Conservation (phyloP, 1,140 invertebrate species). For the Orussus abietinus region DNA sequence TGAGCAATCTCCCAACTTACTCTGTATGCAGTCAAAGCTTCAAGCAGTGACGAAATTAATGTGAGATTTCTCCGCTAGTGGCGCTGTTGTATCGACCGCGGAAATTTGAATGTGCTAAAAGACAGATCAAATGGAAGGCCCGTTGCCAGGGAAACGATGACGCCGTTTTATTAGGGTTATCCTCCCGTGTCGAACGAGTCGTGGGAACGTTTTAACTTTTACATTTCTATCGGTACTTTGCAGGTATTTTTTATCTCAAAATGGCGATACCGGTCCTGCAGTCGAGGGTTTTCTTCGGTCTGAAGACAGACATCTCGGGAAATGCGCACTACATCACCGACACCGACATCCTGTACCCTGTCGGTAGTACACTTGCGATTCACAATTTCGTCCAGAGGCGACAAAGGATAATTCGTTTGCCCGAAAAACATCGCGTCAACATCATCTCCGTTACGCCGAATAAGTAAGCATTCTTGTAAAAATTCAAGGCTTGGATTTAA, state of each 20-base stretch:
- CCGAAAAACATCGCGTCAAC: constrained; percentile 53
- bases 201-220: not conserved
- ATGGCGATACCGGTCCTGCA: constrained; percentile 40
- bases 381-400: constrained; percentile 57
- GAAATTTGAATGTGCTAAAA: too few species aligned
- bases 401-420: constrained; percentile 46
- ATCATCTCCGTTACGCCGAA: constrained; percentile 62
- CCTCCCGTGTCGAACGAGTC: too few species aligned
- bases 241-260: not conserved
- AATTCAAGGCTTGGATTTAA: too few species aligned
- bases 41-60: too few species aligned
- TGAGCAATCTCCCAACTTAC: too few species aligned
- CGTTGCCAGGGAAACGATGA: not conserved
- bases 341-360: constrained; percentile 65
- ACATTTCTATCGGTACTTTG: not conserved
- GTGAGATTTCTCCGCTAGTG: too few species aligned
- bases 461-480: constrained; percentile 54
- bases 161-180: too few species aligned
- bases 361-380: constrained; percentile 61
- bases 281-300: constrained; percentile 57
- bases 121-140: too few species aligned
- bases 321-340: constrained; percentile 66
- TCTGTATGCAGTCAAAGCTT: too few species aligned
- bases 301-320: constrained; percentile 57
- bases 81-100: too few species aligned